Evolutionary conservation across 2,113 vertebrate genomes (phyloP).

Genomic region (Muscicapa adusta): DNA sequence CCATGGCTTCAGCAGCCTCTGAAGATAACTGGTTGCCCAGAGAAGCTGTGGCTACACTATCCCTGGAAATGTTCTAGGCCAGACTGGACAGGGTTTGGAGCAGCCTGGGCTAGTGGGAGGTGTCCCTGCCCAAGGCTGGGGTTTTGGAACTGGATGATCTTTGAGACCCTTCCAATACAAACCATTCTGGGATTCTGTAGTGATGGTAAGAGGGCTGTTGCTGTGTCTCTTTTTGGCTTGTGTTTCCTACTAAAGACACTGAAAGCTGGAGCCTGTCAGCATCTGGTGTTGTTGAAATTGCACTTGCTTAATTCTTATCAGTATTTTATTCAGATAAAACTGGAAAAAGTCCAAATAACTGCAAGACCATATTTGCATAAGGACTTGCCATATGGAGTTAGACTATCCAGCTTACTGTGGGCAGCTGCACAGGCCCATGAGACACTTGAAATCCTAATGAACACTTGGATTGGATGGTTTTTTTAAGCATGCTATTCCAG

Average conservation of each 20-base stretch:
- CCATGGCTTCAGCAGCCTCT: not conserved
- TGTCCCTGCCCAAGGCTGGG: not conserved
- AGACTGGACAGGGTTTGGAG: rapidly evolving
- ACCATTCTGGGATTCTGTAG: not conserved
- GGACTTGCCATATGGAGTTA: not conserved
- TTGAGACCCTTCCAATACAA: not conserved
- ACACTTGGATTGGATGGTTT: not conserved
- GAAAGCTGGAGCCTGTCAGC: not conserved
- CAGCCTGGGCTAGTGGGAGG: rapidly evolving
- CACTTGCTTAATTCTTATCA: not conserved
- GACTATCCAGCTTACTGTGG: not conserved
- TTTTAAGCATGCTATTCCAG: not conserved
- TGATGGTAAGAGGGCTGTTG: not conserved
- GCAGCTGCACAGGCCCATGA: not conserved
- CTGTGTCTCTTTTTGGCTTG: not conserved
- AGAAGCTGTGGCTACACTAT: not conserved
- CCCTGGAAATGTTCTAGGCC: not conserved
- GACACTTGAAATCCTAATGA: not conserved
- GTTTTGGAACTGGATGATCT: not conserved
- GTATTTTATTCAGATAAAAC: not conserved
- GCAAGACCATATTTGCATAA: not conserved
- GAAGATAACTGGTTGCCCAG: not conserved
- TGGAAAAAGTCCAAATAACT: not conserved
- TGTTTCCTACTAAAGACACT: not conserved
- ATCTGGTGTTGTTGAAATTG: not conserved